Evolutionary conservation across 2,113 vertebrate genomes (phyloP).

Genomic region (Zingel zingel): DNA sequence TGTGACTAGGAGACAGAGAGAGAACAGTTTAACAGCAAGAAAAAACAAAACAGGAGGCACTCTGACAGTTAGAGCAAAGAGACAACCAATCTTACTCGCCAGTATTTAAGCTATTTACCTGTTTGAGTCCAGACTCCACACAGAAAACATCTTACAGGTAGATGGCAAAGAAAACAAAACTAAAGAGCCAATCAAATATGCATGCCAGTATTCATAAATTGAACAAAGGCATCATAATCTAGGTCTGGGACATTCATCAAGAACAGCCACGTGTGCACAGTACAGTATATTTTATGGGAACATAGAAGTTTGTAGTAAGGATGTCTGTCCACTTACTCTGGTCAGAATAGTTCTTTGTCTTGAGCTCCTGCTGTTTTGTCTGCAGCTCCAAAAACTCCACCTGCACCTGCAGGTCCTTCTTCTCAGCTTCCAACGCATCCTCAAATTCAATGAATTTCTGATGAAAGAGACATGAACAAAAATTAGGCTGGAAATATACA

Average conservation of each 20-base stretch:
- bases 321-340: conserved; percentile 82
- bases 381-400: conserved; percentile 95
- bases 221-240: conserved; percentile 4
- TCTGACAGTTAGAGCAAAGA: not conserved
- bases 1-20: conserved; percentile 85
- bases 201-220: not conserved
- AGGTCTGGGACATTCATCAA: not conserved
- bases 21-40: not conserved
- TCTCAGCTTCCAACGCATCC: conserved; percentile 96
- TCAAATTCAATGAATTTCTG: conserved; percentile 99
- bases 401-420: conserved; percentile 95
- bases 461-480: conserved; percentile 17
- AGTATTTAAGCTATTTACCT: not conserved
- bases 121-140: not conserved
- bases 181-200: not conserved
- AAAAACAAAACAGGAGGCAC: not conserved
- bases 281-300: not conserved
- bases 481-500: not conserved
- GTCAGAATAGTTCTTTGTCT: conserved; percentile 95
- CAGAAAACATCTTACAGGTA: not conserved
- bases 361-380: conserved; percentile 95
- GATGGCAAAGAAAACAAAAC: not conserved
- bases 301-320: not conserved
- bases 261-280: not conserved
- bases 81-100: not conserved